Evolutionary conservation across 2,888 invertebrate genomes (phyloP).

Genomic region (Buathra laborator): DNA sequence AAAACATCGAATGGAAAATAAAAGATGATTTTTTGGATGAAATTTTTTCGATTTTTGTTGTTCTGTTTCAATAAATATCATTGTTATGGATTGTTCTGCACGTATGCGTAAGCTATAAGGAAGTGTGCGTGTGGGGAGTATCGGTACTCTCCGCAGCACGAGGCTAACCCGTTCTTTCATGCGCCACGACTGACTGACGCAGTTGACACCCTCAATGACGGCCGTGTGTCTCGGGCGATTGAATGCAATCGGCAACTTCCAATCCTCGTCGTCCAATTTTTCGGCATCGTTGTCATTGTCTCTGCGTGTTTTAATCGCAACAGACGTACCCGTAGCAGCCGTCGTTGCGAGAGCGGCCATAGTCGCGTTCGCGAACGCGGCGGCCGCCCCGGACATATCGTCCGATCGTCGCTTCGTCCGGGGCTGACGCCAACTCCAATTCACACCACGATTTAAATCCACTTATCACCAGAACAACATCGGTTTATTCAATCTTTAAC

Average conservation of each 20-base stretch:
- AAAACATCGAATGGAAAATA: too few species aligned
- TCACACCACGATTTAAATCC: constrained; percentile 19
- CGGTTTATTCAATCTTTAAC: background rate
- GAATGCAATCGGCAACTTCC: constrained; percentile 91
- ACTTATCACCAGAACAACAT: background rate
- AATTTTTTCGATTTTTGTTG: background rate
- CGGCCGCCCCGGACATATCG: constrained; percentile 53
- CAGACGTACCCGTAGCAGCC: constrained; percentile 85
- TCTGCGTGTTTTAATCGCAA: constrained; percentile 42
- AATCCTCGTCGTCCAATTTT: constrained; percentile 85
- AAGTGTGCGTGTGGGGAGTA: background rate
- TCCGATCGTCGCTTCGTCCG: constrained; percentile 33
- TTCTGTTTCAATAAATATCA: background rate
- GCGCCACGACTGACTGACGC: constrained; percentile 93
- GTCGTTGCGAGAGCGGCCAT: constrained; percentile 79
- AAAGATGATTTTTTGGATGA: background rate
- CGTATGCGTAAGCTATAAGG: background rate
- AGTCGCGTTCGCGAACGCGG: constrained; percentile 68
- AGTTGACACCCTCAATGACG: constrained; percentile 89
- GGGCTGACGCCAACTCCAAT: constrained; percentile 25
- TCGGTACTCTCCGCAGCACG: background rate
- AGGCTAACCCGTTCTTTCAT: constrained; percentile 94
- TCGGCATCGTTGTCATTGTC: constrained; percentile 60
- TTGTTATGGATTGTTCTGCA: background rate
- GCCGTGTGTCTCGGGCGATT: constrained; percentile 91